A percentile compares a stretch with the other conserved stretches of the same genome.
phyloP scores from a whole-genome alignment of 2,888 invertebrate species.

The Clepsis dumicolana region DNA sequence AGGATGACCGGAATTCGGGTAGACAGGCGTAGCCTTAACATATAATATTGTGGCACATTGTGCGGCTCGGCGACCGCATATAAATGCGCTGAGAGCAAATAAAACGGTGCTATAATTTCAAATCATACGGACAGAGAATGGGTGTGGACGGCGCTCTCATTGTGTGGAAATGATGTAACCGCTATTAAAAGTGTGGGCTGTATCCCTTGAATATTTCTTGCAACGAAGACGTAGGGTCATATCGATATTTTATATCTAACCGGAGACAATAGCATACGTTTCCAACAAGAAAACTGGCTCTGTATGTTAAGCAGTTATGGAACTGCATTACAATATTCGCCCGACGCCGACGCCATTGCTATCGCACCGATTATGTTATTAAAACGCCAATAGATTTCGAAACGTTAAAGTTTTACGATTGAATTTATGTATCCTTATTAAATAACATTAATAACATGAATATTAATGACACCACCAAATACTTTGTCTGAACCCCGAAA shows the following conservation, averaged over 20 bases:
- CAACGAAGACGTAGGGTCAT: constrained; percentile 85
- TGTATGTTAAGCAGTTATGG: constrained; percentile 74
- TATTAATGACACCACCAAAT: constrained; percentile 34
- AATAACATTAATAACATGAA: constrained; percentile 33
- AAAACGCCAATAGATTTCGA: constrained; percentile 40
- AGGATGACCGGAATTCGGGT: constrained; percentile 22
- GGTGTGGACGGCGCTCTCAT: constrained; percentile 86
- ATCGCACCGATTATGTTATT: constrained; percentile 62
- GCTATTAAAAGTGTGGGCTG: constrained; percentile 86
- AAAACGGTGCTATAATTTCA: constrained; percentile 87
- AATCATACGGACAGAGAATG: constrained; percentile 87
- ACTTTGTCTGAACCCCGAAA: constrained; percentile 42
- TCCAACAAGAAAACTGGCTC: constrained; percentile 80
- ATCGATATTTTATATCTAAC: constrained; percentile 85
- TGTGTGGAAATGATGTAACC: constrained; percentile 87
- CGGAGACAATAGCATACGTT: constrained; percentile 84
- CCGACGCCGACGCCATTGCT: constrained; percentile 52
- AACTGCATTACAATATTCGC: constrained; percentile 72
- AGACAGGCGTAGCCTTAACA: constrained; percentile 62
- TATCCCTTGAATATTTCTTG: constrained; percentile 86
- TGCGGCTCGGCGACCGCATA: constrained; percentile 81
- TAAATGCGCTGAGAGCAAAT: constrained; percentile 85
- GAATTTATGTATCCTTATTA: constrained; percentile 32
- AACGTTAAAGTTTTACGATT: constrained; percentile 24
- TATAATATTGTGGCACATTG: constrained; percentile 82